Conservation (phyloP, 2,113 vertebrate genomes). For the Leucopsar rothschildi region DNA sequence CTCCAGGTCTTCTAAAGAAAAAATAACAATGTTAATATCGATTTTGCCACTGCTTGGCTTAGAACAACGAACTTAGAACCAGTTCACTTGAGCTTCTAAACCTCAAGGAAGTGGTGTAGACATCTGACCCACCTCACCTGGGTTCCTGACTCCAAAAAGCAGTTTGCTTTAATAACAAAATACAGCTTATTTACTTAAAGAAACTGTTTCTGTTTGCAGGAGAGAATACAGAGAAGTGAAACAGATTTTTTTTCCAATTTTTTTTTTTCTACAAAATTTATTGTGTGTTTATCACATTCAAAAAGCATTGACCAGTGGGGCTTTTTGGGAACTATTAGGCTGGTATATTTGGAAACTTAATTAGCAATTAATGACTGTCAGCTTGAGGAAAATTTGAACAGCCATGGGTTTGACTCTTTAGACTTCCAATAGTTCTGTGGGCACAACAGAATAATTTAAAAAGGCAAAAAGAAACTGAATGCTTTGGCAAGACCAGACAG, state of each 20-base stretch:
- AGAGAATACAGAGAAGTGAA: constrained; percentile 75
- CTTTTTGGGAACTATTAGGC: neutral
- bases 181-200: constrained; percentile 14
- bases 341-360: constrained; percentile 16
- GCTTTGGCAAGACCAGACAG: neutral
- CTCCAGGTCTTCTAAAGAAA: neutral
- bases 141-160: constrained; percentile 13
- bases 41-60: neutral
- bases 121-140: neutral
- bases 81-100: neutral
- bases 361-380: neutral
- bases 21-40: neutral
- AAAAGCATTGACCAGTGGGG: constrained; percentile 76
- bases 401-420: neutral
- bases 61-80: neutral
- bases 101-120: neutral
- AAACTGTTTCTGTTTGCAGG: constrained; percentile 83
- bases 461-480: neutral
- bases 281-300: constrained; percentile 80
- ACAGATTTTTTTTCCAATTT: neutral
- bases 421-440: neutral
- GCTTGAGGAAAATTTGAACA: neutral
- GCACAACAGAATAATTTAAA: neutral
- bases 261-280: neutral
- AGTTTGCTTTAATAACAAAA: constrained; percentile 43